Evolutionary conservation across 1,140 invertebrate genomes (phyloP), one percentile per base, ranked within the genome.

Genomic region (Cyclina sinensis): DNA sequence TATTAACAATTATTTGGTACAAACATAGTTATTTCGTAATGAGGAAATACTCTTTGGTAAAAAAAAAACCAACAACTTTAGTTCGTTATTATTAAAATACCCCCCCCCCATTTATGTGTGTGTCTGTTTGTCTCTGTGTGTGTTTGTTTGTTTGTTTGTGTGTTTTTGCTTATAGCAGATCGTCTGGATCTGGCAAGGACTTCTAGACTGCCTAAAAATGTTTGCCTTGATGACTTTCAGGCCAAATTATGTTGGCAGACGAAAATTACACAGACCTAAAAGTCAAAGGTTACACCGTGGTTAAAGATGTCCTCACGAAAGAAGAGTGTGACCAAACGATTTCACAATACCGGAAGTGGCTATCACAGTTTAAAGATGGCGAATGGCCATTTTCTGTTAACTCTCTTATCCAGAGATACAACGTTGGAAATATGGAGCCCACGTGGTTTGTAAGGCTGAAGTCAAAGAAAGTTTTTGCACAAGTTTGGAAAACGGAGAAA

Each of bases 401-500:
- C 18, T 91, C 88, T 7, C 46, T 92, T n/a, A 88, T 91, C 14
- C 85, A 90, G 16, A 78, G 87, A 16, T 91, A 90, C 62, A 89
- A 88, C 24, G 30, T 86, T 5, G 87, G 86, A 0, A 88, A 92
- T 43, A 89, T 88, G 82, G 85, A 88, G 11, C 81, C 91, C 1
- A 79, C 81, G 18, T 91, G 89, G 90, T 74, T 68, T 30, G 65
- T 87, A 2, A 68, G 91, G 43, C 70, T 92, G 21, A 86, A 88
- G n/a, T 65, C 89, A 5, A 92, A 90, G 48, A 86, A 82, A 0
- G 90, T 92, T 0, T 92, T 90, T 86, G 89, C 85, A 1, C 73
- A 86, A 43, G 43, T 92, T 4, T 92, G 89, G 91, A 84, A 87
- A 16, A 92, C 91, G 43, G 90, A 90, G 7, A 92, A 91, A 57